Evolutionary conservation across 2,888 invertebrate genomes (phyloP), one percentile per base, ranked within the genome.

Genomic region (Alentia gelatinosa): DNA sequence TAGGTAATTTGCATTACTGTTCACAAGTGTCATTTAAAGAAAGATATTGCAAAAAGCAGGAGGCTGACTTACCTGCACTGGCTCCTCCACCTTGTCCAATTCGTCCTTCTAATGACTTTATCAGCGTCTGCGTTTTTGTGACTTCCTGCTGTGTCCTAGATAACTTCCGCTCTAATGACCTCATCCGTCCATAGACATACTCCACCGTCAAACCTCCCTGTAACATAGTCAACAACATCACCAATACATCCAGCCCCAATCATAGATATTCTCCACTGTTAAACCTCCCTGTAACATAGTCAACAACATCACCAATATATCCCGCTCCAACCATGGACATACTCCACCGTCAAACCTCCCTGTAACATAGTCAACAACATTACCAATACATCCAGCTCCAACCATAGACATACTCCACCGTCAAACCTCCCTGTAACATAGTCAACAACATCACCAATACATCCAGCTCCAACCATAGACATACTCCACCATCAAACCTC

Each of bases 131-230:
- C 7, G 86, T 42, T 5, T 47, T 86, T n/a, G 23, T 47, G 19
- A 86, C 50, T 86, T 86, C 86, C 86, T 86, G 86, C 47, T 86
- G 86, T 12, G 86, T 47, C 50, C 86, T 4, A 5, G 47, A 40
- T 26, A 86, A 86, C 86, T 86, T 86, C 86, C 86, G 86, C 35
- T 86, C 86, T 30, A 86, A 33, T 1, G n/a, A n/a, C 26, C 86
- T 1, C 33, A 86, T 30, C 23, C 86, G 86, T 30, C 47, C 86
- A 35, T 47, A 86, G 30, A 86, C 12, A 42, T 47, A 86, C 1
- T 86, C 47, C 42, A 86, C 1, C 3, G 86, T 86, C 26, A 86
- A 47, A 19, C 47, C 86, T 12, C 33, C 86, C 86, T 86, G 50
- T 3, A 12, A 56, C 19, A 56, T 47, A 47, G 19, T 47, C 19